Conservation (phyloP, 2,888 invertebrate species). For the Serripes groenlandicus region DNA sequence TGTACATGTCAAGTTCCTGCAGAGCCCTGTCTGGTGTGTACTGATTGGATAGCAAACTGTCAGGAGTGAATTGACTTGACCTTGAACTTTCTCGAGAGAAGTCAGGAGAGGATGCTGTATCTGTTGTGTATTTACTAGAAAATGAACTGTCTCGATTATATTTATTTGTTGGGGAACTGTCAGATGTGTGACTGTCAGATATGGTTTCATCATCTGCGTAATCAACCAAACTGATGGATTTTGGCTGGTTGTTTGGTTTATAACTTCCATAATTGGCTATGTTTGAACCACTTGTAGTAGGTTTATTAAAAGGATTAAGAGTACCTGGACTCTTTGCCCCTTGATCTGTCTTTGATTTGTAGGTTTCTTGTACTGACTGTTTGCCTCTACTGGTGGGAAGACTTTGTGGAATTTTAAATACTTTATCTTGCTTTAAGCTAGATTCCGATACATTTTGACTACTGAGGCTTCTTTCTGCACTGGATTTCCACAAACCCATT, state of each 20-base stretch:
- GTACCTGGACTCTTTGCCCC: neutral
- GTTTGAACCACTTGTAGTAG: neutral
- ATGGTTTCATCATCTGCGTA: slow-evolving; percentile 15
- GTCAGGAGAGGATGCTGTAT: too few species aligned
- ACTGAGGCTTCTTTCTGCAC: neutral
- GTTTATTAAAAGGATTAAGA: neutral
- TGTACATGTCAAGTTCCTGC: slow-evolving; percentile 52
- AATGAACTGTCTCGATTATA: too few species aligned
- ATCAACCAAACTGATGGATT: slow-evolving; percentile 10
- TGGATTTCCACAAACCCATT: slow-evolving; percentile 42
- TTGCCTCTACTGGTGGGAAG: neutral
- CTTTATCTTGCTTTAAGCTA: slow-evolving; percentile 6
- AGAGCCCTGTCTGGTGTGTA: slow-evolving; percentile 41
- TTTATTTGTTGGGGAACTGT: neutral
- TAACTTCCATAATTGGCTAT: neutral
- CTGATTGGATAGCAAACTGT: neutral
- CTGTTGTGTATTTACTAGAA: too few species aligned
- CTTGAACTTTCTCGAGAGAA: too few species aligned
- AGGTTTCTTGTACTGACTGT: neutral
- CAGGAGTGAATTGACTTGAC: too few species aligned
- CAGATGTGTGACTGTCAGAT: neutral
- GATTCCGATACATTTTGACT: neutral
- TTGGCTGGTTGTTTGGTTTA: neutral
- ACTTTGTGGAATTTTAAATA: slow-evolving; percentile 30
- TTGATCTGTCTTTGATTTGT: too few species aligned